These are phyloP conservation scores for Pseudonaja textilis DNA, from an alignment of 2,113 vertebrate species.

Conservation along the genomic window DNA sequence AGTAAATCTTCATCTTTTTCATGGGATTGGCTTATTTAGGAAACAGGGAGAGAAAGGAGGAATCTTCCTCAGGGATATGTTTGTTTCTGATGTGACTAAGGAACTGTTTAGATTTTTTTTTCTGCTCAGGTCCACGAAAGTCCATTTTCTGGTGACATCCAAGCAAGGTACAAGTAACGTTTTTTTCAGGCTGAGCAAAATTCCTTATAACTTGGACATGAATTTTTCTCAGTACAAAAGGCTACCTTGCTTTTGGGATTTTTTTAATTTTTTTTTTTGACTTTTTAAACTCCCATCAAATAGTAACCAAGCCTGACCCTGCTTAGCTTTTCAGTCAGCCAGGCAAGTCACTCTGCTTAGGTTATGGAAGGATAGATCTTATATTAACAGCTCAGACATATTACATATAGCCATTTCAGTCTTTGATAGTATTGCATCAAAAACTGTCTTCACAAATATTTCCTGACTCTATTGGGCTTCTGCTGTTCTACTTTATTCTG, in stretches of 20 bases:
- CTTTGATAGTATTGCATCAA: background rate
- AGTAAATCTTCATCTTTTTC: conserved; percentile 9
- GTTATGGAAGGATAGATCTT: background rate
- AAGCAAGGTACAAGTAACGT: background rate
- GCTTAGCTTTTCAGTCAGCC: background rate
- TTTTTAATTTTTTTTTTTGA: background rate
- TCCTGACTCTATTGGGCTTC: background rate
- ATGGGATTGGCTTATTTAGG: background rate
- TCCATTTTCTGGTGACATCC: background rate
- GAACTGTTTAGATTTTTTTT: background rate
- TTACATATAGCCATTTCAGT: background rate
- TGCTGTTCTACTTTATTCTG: background rate
- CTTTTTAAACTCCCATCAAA: background rate
- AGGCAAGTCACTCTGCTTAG: background rate
- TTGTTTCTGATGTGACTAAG: background rate
- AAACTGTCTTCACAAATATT: background rate
- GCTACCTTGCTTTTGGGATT: background rate
- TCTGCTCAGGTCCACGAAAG: background rate
- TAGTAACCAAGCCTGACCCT: background rate
- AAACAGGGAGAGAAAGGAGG: fast-evolving
- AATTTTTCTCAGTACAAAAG: background rate
- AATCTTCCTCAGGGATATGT: conserved; percentile 16
- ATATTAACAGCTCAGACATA: background rate
- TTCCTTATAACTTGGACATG: background rate
- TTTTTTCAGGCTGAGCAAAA: background rate